phyloP scores from a whole-genome alignment of 1,140 invertebrate species.

The Chrysoperla carnea region DNA sequence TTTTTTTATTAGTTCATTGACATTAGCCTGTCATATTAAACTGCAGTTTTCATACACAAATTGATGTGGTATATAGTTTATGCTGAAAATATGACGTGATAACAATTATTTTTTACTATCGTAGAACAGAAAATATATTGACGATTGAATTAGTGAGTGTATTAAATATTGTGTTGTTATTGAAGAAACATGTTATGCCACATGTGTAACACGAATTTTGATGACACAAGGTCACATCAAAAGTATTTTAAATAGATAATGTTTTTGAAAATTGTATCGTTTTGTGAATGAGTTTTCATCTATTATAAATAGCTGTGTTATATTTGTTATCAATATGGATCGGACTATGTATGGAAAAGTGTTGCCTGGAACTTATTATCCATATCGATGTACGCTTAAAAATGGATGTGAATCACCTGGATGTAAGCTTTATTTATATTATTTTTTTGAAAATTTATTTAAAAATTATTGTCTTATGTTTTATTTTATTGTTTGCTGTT shows the following conservation, averaged over 20 bases:
- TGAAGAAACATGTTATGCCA: too few species aligned
- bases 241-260: conserved; percentile 19
- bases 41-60: too few species aligned
- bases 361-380: conserved; percentile 56
- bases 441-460: conserved; percentile 8
- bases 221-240: conserved; percentile 24
- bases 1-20: too few species aligned
- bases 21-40: too few species aligned
- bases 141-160: too few species aligned
- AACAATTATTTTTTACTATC: too few species aligned
- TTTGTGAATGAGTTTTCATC: conserved; percentile 18
- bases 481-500: conserved; percentile 1
- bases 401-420: conserved; percentile 62
- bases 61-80: too few species aligned
- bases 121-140: too few species aligned
- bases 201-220: conserved; percentile 6
- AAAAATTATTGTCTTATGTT: conserved; percentile 1
- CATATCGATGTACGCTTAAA: conserved; percentile 59
- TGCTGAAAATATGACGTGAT: too few species aligned
- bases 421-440: conserved; percentile 45
- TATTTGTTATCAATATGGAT: conserved; percentile 48
- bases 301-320: conserved; percentile 19
- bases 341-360: conserved; percentile 72
- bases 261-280: conserved; percentile 16
- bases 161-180: too few species aligned